These are phyloP conservation scores for Fundulus diaphanus DNA, from an alignment of 2,797 vertebrate species.

Conservation along the genomic window DNA sequence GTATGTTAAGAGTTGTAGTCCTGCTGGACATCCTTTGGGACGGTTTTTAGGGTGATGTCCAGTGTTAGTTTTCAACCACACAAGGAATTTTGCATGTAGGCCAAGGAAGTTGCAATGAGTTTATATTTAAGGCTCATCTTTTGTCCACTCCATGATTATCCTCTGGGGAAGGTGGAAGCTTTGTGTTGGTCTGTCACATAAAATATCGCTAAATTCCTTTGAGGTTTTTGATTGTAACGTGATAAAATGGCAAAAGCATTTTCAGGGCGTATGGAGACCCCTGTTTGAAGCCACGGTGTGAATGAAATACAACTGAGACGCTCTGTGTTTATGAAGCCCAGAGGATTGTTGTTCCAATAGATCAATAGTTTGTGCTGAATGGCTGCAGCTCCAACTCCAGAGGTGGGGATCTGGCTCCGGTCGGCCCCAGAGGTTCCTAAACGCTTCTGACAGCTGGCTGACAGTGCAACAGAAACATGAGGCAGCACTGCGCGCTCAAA, in stretches of 20 bases:
- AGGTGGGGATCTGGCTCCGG: slow-evolving; percentile 57
- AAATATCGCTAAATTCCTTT: not conserved
- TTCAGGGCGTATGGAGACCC: not conserved
- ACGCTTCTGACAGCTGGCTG: slow-evolving; percentile 56
- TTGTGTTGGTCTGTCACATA: not conserved
- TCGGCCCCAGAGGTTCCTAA: slow-evolving; percentile 46
- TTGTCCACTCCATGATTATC: not conserved
- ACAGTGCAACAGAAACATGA: slow-evolving; percentile 81
- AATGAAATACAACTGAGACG: not conserved
- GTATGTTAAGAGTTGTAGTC: too few relatives aligned
- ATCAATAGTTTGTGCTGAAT: slow-evolving; percentile 73
- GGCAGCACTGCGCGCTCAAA: slow-evolving; percentile 87
- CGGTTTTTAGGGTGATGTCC: too few relatives aligned
- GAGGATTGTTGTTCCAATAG: slow-evolving; percentile 23
- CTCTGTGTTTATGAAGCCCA: not conserved
- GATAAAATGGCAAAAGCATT: not conserved
- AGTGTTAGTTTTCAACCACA: too few relatives aligned
- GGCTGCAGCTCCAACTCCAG: slow-evolving; percentile 48
- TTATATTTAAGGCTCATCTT: not conserved
- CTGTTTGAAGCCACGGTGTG: not conserved
- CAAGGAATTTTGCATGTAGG: too few relatives aligned
- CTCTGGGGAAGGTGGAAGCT: not conserved
- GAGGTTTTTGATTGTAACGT: not conserved
- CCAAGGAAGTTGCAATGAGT: too few relatives aligned
- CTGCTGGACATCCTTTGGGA: not conserved